These are phyloP conservation scores for Pachymerium ferrugineum DNA, from an alignment of 2,888 invertebrate species.

Conservation along the genomic window DNA sequence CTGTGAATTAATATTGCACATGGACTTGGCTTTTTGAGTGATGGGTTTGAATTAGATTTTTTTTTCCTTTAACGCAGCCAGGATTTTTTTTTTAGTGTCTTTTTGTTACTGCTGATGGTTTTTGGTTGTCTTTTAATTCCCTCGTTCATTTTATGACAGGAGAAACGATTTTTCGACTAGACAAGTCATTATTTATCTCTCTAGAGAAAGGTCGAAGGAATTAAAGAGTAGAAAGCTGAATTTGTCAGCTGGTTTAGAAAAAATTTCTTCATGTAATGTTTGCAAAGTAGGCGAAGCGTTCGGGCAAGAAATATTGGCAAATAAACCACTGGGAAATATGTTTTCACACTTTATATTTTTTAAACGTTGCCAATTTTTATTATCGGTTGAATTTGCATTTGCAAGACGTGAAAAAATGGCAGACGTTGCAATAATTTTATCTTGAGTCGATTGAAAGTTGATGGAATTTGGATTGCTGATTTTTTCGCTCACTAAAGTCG, in stretches of 20 bases:
- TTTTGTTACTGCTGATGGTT: neutral
- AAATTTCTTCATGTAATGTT: neutral
- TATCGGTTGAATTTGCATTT: neutral
- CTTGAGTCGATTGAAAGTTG: neutral
- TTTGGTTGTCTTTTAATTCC: too few species aligned
- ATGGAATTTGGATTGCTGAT: neutral
- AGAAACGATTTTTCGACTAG: neutral
- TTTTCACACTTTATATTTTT: too few species aligned
- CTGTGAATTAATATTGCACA: neutral
- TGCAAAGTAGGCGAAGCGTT: neutral
- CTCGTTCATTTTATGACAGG: too few species aligned
- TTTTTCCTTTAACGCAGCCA: neutral
- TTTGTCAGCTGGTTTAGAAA: neutral
- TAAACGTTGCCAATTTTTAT: neutral
- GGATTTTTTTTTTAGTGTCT: neutral
- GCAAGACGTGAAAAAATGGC: neutral
- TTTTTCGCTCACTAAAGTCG: neutral
- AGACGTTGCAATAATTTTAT: constrained; percentile 12
- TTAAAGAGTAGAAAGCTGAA: neutral
- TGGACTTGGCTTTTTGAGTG: neutral
- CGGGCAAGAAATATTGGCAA: too few species aligned
- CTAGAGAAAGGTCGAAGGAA: too few species aligned
- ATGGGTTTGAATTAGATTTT: neutral
- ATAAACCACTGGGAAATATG: too few species aligned
- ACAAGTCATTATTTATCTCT: neutral